Base-by-base conservation (phyloP, 2,888 invertebrate genomes). In the Drosophila percnosoma region DNA sequence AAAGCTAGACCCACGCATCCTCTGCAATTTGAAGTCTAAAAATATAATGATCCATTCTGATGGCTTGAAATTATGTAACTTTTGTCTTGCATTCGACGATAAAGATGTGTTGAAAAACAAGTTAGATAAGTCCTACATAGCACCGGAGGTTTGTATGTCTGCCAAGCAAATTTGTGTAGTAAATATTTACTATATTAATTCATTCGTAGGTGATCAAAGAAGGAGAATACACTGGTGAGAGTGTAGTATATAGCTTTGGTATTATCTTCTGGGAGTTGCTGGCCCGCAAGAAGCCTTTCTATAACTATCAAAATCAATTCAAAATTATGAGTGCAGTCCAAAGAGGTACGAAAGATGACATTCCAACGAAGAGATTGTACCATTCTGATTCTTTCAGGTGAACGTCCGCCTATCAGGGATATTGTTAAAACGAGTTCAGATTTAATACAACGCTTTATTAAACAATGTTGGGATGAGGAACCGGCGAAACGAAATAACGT, bases 201-300 rank as follows among this genome's bases (percentile, higher is more conserved):
- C 6, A 1, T 51, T 13, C 13, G 4, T 11, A 51, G 51, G 29
- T 29, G n/a, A 29, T 11, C 7, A 51, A 2, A 6, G 3, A 8
- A 11, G 51, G 29, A 29, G 18, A 29, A 21, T 36, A 4, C 2
- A 49, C 48, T 3, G 45, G 10, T 2, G 0, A 15, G 5, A 40
- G 64, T 45, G 6, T 18, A 4, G 27, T 53, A 13, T 60, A 66
- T 21, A 42, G 52, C 31, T 34, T 67, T 48, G 67, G 63, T 8
- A 64, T 64, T 18, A 36, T 64, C 13, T 31, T 52, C 6, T 68
- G 65, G 68, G 68, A 68, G 18, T 2, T 52, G 4, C 5, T 64
- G 34, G 6, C 57, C 1, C 29, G 49, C 0, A 64, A 34, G 24
- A 29, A 51, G 29, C 38, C 64, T 29, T 64, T 49, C 38, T 21